Evolutionary conservation across 1,140 invertebrate genomes (phyloP).

Genomic region (Megathymus violae): DNA sequence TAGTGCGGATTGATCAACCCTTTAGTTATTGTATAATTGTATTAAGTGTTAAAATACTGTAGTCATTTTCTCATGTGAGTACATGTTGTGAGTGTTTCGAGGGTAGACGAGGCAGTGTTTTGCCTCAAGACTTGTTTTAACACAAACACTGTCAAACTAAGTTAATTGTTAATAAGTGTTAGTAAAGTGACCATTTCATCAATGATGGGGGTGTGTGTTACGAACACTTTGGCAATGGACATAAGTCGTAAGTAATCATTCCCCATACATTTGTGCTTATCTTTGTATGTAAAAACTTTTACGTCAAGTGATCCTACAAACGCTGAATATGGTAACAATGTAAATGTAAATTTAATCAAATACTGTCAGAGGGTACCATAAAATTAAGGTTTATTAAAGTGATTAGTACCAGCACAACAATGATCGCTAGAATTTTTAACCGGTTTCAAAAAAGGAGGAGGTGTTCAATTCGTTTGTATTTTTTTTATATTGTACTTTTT

Average conservation of each 20-base stretch:
- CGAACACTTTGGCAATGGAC: constrained; percentile 69
- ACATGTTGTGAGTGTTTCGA: constrained; percentile 4
- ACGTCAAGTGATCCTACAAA: too few species aligned
- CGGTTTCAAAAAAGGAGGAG: too few species aligned
- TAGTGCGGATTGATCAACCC: constrained; percentile 26
- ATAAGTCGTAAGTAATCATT: constrained; percentile 72
- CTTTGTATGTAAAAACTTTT: too few species aligned
- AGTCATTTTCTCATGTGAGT: constrained; percentile 13
- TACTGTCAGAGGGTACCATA: too few species aligned
- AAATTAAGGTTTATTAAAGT: too few species aligned
- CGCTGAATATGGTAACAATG: too few species aligned
- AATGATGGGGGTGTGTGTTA: constrained; percentile 69
- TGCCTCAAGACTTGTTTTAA: constrained; percentile 3
- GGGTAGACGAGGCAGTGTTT: constrained; percentile 4
- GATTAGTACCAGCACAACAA: too few species aligned
- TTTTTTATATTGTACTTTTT: too few species aligned
- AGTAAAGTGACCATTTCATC: constrained; percentile 26
- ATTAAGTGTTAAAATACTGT: constrained; percentile 17
- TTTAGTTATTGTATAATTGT: constrained; percentile 19
- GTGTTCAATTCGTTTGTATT: too few species aligned
- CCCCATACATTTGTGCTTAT: too few species aligned
- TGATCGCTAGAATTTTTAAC: too few species aligned
- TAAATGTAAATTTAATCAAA: too few species aligned
- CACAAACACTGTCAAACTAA: constrained; percentile 1
- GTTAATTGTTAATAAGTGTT: constrained; percentile 1